Conservation (phyloP, 2,113 vertebrate species). For the Circaetus cinerascens region DNA sequence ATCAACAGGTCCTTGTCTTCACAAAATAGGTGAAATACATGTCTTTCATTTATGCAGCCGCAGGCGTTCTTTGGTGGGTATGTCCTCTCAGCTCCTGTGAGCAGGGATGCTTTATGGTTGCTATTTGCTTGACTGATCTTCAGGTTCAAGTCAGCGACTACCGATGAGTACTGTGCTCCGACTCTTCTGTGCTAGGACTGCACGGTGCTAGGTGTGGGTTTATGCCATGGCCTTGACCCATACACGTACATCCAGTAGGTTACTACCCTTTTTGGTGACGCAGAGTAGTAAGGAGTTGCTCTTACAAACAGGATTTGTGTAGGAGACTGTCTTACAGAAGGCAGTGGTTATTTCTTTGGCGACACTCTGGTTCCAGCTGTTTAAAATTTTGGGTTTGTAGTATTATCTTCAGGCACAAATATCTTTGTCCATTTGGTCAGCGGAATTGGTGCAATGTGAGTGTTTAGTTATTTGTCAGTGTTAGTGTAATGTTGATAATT, state of each 20-base stretch:
- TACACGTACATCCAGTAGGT: rapidly evolving
- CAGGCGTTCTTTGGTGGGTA: rapidly evolving
- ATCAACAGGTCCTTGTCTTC: neutral
- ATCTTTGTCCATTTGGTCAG: neutral
- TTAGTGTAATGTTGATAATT: neutral
- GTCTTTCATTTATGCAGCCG: neutral
- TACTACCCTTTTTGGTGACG: too few species aligned
- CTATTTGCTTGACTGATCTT: neutral
- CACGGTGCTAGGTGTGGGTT: too few species aligned
- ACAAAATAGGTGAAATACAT: neutral
- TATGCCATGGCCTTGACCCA: neutral
- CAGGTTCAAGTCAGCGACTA: rapidly evolving
- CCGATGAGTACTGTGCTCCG: rapidly evolving
- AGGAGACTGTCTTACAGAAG: neutral
- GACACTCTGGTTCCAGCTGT: neutral
- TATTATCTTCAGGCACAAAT: neutral
- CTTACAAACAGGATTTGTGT: neutral
- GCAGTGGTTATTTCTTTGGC: too few species aligned
- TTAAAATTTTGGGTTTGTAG: neutral
- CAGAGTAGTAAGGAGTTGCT: too few species aligned
- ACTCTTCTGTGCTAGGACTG: neutral
- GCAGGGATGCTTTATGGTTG: neutral
- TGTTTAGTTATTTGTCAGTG: neutral
- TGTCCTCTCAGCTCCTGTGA: rapidly evolving
- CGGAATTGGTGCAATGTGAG: neutral